Conservation (phyloP, 2,888 invertebrate genomes). For the Halocaridina rubra region DNA sequence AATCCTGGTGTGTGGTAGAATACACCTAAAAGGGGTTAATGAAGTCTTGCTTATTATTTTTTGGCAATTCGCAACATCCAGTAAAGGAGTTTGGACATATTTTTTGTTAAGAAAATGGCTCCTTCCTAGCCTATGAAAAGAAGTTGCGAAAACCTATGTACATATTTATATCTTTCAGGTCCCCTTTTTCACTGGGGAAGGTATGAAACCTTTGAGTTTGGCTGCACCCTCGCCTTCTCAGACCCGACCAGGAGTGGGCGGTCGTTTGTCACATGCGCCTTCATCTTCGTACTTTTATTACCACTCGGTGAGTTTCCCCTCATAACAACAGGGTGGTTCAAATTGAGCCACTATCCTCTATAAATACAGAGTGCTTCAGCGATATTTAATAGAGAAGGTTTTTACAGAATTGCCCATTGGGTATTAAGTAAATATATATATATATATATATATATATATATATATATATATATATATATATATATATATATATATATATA, state of each 20-base stretch:
- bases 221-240: constrained; percentile 44
- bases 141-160: no score
- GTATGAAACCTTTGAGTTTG: constrained; percentile 50
- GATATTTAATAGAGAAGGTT: no score
- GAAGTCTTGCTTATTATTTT: no score
- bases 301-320: constrained; percentile 27
- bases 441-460: background rate
- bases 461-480: background rate
- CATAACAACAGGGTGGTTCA: background rate
- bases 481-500: background rate
- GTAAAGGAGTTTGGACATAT: no score
- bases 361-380: no score
- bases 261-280: constrained; percentile 47
- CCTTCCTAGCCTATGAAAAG: no score
- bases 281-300: constrained; percentile 45
- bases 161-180: constrained; percentile 12
- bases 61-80: no score
- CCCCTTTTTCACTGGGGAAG: constrained; percentile 46
- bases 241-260: constrained; percentile 30
- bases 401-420: background rate
- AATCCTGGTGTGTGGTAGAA: no score
- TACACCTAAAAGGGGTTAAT: no score
- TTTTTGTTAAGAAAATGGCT: no score
- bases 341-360: no score
- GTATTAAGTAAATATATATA: background rate